Conservation (phyloP, 2,113 vertebrate genomes). For the Apodemus speciosus region DNA sequence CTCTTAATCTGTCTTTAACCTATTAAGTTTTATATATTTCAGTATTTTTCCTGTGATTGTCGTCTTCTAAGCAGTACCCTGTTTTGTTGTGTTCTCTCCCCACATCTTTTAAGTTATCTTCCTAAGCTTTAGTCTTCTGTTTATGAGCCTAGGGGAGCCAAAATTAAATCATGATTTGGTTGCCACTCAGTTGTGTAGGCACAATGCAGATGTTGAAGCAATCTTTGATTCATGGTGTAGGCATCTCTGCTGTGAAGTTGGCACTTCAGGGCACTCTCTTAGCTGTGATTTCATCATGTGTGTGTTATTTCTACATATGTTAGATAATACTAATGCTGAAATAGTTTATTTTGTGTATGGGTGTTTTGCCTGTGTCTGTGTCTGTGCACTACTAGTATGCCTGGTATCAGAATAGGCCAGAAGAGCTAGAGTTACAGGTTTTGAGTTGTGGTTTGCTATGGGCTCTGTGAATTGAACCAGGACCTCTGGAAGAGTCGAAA, state of each 20-base stretch:
- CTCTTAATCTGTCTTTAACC: slow-evolving; percentile 25
- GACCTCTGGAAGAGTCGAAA: background rate
- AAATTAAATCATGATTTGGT: slow-evolving; percentile 47
- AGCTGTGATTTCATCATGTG: background rate
- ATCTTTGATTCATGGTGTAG: background rate
- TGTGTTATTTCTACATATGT: slow-evolving; percentile 3
- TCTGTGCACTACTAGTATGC: background rate
- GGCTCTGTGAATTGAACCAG: background rate
- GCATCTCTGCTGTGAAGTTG: background rate
- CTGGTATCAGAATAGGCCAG: background rate
- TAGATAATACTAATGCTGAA: background rate
- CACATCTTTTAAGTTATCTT: slow-evolving; percentile 46
- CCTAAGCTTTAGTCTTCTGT: slow-evolving; percentile 48
- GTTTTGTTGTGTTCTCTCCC: background rate
- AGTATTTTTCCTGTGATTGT: background rate
- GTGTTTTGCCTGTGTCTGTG: background rate
- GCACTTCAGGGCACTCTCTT: background rate
- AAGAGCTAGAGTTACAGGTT: background rate
- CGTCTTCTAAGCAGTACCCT: slow-evolving; percentile 39
- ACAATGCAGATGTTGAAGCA: slow-evolving; percentile 48
- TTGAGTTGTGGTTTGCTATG: background rate
- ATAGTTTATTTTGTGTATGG: background rate
- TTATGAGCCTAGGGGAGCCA: slow-evolving; percentile 20
- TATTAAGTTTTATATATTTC: background rate
- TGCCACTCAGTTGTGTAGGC: slow-evolving; percentile 37